phyloP scores from a whole-genome alignment of 2,888 invertebrate species.

The Tetragonula carbonaria region DNA sequence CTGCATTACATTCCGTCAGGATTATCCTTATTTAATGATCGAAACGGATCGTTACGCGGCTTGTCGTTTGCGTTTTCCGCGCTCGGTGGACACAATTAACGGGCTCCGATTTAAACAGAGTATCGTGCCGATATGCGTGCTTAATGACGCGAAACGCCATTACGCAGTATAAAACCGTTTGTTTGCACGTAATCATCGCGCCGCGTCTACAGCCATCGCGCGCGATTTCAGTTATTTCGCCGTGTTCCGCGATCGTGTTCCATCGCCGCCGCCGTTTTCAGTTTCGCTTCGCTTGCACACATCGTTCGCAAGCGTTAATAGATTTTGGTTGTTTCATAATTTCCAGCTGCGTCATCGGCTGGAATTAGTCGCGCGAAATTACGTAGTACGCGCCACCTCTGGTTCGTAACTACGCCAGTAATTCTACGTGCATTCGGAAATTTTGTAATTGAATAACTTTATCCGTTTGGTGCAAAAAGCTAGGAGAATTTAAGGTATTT shows the following conservation, averaged over 20 bases:
- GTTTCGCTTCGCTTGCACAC: constrained; percentile 35
- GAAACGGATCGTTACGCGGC: constrained; percentile 52
- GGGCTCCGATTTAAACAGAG: constrained; percentile 61
- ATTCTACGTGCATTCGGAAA: background rate
- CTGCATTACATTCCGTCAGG: constrained; percentile 19
- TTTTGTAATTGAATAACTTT: background rate
- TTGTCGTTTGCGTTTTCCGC: constrained; percentile 61
- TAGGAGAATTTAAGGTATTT: background rate
- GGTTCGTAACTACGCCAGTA: background rate
- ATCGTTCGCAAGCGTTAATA: constrained; percentile 12
- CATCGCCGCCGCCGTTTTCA: background rate
- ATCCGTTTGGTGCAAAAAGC: background rate
- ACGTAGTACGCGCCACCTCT: background rate
- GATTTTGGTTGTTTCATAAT: constrained; percentile 36
- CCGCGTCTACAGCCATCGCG: constrained; percentile 38
- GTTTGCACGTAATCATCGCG: constrained; percentile 57
- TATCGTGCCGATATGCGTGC: constrained; percentile 53
- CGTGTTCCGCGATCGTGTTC: background rate
- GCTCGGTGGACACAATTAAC: constrained; percentile 62
- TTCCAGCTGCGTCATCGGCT: constrained; percentile 1
- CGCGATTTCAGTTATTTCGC: constrained; percentile 43
- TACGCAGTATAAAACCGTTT: constrained; percentile 62
- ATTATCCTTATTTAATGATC: constrained; percentile 66
- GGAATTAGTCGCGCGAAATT: constrained; percentile 19
- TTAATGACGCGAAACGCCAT: constrained; percentile 65